Evolutionary conservation across 92 coral and sea anemone genomes (phyloP).

Genomic region (Epizoanthus illoricatus): DNA sequence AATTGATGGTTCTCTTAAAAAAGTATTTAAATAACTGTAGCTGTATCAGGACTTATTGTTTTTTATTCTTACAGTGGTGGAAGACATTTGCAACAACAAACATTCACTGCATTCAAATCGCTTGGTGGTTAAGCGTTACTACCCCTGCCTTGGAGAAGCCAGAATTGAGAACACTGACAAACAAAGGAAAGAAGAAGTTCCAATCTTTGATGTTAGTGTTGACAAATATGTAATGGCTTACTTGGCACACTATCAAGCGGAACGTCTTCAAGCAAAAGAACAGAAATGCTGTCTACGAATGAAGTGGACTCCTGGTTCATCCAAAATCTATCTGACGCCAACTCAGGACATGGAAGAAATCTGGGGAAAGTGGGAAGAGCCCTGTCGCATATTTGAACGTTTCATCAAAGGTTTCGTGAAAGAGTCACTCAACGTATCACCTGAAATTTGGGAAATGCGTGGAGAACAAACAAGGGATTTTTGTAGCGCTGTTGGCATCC

Average conservation of each 20-base stretch:
- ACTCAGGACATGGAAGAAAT: constrained; percentile 15
- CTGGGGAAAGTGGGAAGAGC: constrained; percentile 8
- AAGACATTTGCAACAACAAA: constrained; percentile 16
- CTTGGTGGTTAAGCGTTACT: background rate
- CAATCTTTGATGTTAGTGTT: background rate
- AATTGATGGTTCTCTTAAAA: too few species aligned
- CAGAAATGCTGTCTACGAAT: constrained; percentile 15
- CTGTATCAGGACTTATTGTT: too few species aligned
- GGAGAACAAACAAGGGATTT: background rate
- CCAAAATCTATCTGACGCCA: constrained; percentile 2
- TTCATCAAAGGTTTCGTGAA: constrained; percentile 12
- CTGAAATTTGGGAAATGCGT: background rate
- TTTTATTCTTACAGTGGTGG: background rate
- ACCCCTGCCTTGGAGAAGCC: constrained; percentile 5
- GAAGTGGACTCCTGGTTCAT: constrained; percentile 24
- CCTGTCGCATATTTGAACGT: too few species aligned
- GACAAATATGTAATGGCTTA: constrained; percentile 2
- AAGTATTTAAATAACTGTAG: too few species aligned
- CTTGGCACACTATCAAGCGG: background rate
- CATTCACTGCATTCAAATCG: constrained; percentile 10
- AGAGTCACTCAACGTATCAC: constrained; percentile 6
- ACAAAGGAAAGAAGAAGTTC: background rate
- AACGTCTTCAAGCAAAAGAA: constrained; percentile 2
- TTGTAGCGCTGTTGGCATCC: constrained; percentile 13
- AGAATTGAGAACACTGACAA: background rate